phyloP scores from a whole-genome alignment of 2,113 vertebrate species.

The Tragelaphus imberbis region DNA sequence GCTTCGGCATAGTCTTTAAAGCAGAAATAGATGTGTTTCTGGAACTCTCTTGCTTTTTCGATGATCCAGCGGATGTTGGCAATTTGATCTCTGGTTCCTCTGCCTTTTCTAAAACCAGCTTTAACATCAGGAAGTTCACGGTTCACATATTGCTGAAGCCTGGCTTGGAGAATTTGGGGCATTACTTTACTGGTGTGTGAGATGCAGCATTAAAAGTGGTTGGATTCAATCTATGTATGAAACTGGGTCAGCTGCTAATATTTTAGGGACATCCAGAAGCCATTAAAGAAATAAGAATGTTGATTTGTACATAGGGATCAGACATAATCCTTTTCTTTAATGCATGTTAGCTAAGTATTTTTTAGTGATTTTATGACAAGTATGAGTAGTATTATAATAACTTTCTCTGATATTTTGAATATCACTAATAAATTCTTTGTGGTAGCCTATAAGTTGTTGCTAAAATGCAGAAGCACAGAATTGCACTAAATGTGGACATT shows the following conservation, averaged over 20 bases:
- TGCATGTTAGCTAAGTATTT: conserved; percentile 10
- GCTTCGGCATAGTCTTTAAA: neutral
- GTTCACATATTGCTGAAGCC: neutral
- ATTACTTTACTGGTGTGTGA: accelerated
- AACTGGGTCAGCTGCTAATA: conserved; percentile 66
- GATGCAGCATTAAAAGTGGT: conserved; percentile 53
- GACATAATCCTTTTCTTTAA: conserved; percentile 60
- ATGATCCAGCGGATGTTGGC: neutral
- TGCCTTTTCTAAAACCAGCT: neutral
- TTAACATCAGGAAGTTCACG: neutral
- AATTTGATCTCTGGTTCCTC: neutral
- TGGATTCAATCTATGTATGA: conserved; percentile 49
- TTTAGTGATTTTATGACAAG: conserved; percentile 56
- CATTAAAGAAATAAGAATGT: conserved; percentile 63
- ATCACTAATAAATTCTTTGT: neutral
- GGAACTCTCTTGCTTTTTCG: neutral
- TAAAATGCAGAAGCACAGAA: conserved; percentile 24
- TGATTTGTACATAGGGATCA: conserved; percentile 47
- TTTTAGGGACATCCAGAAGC: conserved; percentile 34
- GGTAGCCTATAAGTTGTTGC: neutral
- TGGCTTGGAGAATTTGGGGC: neutral
- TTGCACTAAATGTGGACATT: neutral
- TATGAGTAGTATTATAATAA: neutral
- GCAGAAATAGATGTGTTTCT: neutral
- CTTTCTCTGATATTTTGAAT: neutral